Base-by-base conservation (phyloP, 1,140 invertebrate species). In the Heliconius nattereri region DNA sequence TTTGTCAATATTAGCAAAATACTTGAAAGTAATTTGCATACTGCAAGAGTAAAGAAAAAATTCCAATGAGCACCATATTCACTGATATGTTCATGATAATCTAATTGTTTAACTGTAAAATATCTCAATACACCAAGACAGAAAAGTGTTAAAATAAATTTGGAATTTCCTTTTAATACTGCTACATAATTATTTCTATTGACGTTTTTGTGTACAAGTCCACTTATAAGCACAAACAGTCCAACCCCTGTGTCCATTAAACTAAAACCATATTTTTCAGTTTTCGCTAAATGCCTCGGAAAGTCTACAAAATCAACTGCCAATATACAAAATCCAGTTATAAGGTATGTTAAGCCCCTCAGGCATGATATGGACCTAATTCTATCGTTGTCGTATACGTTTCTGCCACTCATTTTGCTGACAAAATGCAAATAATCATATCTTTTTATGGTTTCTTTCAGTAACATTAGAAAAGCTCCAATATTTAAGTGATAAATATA, bases 51-150 rank as follows among this genome's bases (percentile, higher is more conserved):
- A 78, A 99, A 96, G 89, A 99, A 99, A 90, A 99, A 99, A 92
- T 99, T 99, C 98, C 98, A 99, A 94, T 99, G 98, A 7, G 97
- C 95, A 5, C 99, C 99, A 95, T 99, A 99, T 90, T 99, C 99
- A 8, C 96, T 96, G 0, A 98, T 95, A 92, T 98, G 97, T 87
- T 97, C 96, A 76, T 98, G 97, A 92, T 99, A 99, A 78, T 97
- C 95, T 5, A 97, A 90, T 78, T 95, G 86, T 87, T 96, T 96
- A 16, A 97, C 94, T n/a, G 96, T 90, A 3, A 96, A 40, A 79
- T 95, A 96, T 85, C 98, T 95, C 0, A 94, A 89, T 5, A 98
- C 78, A 7, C 98, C 99, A 16, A 99, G 86, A 1, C 96, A 70
- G 7, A 97, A 78, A 57, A 98, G 87, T 8, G 96, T 96, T 60